Evolutionary conservation across 92 coral and sea anemone species (phyloP).

Genomic region (Porites evermanni): DNA sequence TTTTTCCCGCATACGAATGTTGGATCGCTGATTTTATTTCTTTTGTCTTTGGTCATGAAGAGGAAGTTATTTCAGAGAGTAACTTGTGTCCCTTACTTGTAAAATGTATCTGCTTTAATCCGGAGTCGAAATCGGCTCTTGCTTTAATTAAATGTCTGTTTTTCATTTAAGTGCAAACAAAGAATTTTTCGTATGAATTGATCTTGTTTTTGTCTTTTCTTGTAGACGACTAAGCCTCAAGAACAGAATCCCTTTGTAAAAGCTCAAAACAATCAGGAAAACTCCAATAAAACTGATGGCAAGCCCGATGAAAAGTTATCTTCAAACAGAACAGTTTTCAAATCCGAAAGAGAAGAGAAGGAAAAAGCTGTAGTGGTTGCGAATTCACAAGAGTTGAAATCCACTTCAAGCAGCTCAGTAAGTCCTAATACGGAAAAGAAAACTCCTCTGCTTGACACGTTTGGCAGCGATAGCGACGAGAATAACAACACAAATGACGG

Average conservation of each 20-base stretch:
- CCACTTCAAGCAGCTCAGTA: neutral
- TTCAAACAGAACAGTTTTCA: neutral
- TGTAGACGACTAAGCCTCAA: slow-evolving; percentile 41
- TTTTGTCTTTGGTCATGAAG: too few relatives aligned
- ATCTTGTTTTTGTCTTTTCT: neutral
- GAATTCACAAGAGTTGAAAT: neutral
- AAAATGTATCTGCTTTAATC: too few relatives aligned
- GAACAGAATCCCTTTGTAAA: slow-evolving; percentile 42
- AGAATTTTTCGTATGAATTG: neutral
- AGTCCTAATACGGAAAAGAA: neutral
- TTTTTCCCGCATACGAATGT: too few relatives aligned
- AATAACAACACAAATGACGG: neutral
- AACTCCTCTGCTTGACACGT: neutral
- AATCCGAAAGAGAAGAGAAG: neutral
- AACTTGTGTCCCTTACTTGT: too few relatives aligned
- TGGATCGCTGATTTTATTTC: too few relatives aligned
- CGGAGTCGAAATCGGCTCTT: too few relatives aligned
- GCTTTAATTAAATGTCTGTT: neutral
- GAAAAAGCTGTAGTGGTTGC: neutral
- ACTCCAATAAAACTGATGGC: slow-evolving; percentile 3
- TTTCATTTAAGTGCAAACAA: neutral
- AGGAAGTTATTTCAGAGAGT: too few relatives aligned
- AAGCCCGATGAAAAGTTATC: neutral
- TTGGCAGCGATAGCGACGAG: neutral
- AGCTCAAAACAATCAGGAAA: slow-evolving; percentile 16